Conservation (phyloP, 2,797 vertebrate species). For the Channa striata region DNA sequence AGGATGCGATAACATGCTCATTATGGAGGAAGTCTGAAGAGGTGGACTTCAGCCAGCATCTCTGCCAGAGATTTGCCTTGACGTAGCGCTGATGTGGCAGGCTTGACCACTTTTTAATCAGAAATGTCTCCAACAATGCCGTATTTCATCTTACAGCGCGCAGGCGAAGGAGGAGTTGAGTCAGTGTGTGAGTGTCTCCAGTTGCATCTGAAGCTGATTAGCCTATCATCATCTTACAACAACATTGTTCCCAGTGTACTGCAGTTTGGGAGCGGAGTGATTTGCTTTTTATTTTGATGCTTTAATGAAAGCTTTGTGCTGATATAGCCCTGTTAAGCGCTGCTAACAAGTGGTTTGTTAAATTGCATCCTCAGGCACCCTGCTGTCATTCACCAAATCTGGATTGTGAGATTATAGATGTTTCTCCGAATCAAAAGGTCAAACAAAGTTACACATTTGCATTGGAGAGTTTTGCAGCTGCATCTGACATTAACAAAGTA, state of each 20-base stretch:
- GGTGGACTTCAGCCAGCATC: constrained; percentile 57
- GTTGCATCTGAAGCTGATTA: constrained; percentile 69
- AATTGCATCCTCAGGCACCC: background rate
- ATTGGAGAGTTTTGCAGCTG: background rate
- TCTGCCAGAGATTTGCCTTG: constrained; percentile 51
- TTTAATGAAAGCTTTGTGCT: constrained; percentile 69
- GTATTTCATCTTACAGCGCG: constrained; percentile 35
- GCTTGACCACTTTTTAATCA: constrained; percentile 62
- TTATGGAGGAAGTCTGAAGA: constrained; percentile 63
- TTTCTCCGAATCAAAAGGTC: constrained; percentile 13
- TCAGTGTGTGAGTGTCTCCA: constrained; percentile 31
- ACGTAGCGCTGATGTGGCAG: constrained; percentile 68
- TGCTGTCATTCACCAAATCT: constrained; percentile 1
- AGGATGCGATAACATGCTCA: constrained; percentile 76
- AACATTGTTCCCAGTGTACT: constrained; percentile 52
- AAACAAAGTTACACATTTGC: background rate
- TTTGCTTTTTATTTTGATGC: constrained; percentile 67
- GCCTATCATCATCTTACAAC: constrained; percentile 68
- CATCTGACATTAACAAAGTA: no score
- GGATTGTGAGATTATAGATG: background rate
- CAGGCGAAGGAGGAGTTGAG: constrained; percentile 28
- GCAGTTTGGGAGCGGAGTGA: constrained; percentile 39
- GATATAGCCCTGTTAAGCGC: constrained; percentile 55
- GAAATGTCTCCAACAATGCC: constrained; percentile 43
- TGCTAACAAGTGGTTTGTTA: constrained; percentile 47